These are phyloP conservation scores for Myotis myotis DNA, from an alignment of 2,797 vertebrate species.

Conservation along the genomic window DNA sequence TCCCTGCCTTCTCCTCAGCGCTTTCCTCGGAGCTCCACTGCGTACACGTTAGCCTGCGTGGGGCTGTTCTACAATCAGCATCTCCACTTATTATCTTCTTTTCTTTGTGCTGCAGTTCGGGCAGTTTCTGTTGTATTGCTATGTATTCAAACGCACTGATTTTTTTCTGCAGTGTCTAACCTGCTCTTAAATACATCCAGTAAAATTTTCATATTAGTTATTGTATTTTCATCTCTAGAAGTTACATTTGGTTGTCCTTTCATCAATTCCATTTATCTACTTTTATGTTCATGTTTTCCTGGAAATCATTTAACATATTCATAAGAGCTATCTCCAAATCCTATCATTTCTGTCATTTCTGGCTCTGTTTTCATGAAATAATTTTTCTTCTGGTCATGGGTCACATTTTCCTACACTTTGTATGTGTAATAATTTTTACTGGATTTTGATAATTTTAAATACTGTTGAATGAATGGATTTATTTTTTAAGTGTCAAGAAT, in stretches of 20 bases:
- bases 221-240: conserved; percentile 27
- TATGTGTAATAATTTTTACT: not conserved
- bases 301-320: conserved; percentile 38
- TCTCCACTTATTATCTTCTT: not conserved
- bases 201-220: not conserved
- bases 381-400: not conserved
- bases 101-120: not conserved
- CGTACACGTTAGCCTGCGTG: not conserved
- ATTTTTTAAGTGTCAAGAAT: not conserved
- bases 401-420: not conserved
- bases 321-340: not conserved
- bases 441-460: conserved; percentile 6
- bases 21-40: not conserved
- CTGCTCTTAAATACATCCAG: not conserved
- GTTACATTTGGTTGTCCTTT: not conserved
- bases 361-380: not conserved
- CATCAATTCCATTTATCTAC: not conserved
- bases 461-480: not conserved
- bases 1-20: not conserved
- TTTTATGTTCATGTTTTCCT: conserved; percentile 36
- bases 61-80: not conserved
- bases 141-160: not conserved
- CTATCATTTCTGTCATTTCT: not conserved
- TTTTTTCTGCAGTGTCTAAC: not conserved
- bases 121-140: not conserved